Base-by-base conservation (phyloP, 2,888 invertebrate genomes). In the Alsophila aescularia region DNA sequence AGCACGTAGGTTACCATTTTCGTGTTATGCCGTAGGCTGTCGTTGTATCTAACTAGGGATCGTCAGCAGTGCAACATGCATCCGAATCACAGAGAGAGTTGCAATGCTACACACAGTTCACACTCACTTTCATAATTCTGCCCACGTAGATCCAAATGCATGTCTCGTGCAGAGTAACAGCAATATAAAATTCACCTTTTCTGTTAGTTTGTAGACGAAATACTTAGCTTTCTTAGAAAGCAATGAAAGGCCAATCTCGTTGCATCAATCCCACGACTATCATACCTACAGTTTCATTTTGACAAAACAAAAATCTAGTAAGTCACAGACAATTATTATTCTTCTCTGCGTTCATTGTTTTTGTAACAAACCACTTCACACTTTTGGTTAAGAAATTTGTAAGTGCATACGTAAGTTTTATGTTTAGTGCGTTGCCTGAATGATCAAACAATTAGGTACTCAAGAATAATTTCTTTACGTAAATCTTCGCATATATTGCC, bases 11-110 rank as follows among this genome's bases (percentile, higher is more conserved):
- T 29, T 36, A 57, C 42, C 16, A 40, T 31, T 60, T 58, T 58
- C 55, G 62, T 62, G 62, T 55, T 48, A 52, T 53, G 55, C 57
- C 61, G 57, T 49, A 29, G 58, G 54, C 58, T 41, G 53, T 41
- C 60, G 18, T 29, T 9, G n/a, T 44, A 56, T 56, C 55, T 56
- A 50, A 55, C 36, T 45, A 45, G 44, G 44, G 41, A 56, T 51
- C 50, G 29, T 21, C 2, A 24, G n/a, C 21, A 42, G 45, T 59
- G 53, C 58, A 47, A 40, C 53, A 54, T 55, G 58, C 52, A 53
- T 45, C 37, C 52, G 50, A 62, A 43, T 56, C 60, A 53, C 55
- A 54, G 52, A 60, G 43, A 64, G 60, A 62, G 64, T 58, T 44
- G 62, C 54, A 58, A 36, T 50, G 35, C 29, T 35, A 8, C 31